Conservation (phyloP, 2,113 vertebrate species). For the Mastomys coucha region DNA sequence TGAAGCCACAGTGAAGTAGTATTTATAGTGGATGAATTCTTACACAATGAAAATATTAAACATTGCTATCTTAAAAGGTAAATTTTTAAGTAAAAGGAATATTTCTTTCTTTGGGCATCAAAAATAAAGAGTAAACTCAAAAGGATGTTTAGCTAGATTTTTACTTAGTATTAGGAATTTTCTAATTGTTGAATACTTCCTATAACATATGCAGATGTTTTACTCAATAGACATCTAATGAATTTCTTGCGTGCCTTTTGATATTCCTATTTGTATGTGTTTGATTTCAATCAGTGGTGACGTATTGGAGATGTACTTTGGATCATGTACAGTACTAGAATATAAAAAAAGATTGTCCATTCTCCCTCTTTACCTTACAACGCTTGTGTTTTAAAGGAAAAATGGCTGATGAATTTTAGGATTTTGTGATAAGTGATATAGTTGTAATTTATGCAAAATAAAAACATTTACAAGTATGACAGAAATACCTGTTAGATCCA, state of each 20-base stretch:
- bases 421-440: not conserved
- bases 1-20: slow-evolving; percentile 27
- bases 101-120: not conserved
- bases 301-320: slow-evolving; percentile 15
- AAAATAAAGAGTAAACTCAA: not conserved
- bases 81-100: slow-evolving; percentile 35
- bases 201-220: not conserved
- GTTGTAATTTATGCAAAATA: not conserved
- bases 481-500: not conserved
- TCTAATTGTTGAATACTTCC: not conserved
- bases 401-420: not conserved
- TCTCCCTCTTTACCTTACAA: not conserved
- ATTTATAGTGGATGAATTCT: not conserved
- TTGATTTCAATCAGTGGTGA: slow-evolving; percentile 5
- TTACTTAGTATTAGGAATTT: slow-evolving; percentile 39
- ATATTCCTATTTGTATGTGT: slow-evolving; percentile 11
- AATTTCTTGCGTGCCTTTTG: not conserved
- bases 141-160: not conserved
- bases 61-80: not conserved
- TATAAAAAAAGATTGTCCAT: not conserved
- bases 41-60: slow-evolving; percentile 10
- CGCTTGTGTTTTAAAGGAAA: slow-evolving; percentile 42
- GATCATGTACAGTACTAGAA: not conserved
- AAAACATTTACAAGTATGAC: not conserved
- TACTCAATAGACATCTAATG: not conserved